Base-by-base conservation (phyloP, 2,797 vertebrate species). In the Darevskia mixta region DNA sequence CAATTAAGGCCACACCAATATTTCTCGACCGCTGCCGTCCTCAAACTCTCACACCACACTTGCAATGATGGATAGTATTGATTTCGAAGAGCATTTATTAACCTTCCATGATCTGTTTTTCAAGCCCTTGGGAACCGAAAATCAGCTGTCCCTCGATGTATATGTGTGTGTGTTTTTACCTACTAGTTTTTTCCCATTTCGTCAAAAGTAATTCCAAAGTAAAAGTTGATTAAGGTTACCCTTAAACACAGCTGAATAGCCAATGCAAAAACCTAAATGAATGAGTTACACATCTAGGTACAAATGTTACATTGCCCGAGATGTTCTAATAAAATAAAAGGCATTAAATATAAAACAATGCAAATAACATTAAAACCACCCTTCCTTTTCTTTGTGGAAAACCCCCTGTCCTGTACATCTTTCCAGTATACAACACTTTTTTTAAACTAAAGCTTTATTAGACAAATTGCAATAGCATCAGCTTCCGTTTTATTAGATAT, bases 381-480 rank as follows among this genome's bases (percentile, higher is more conserved):
- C 95, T 95, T 97, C 97, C 98, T 97, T 97, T 98, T 97, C 97
- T 95, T 96, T 93, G 92, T 86, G 97, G 98, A 97, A 97, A 98
- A 97, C 96, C 97, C 96, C 97, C 96, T 98, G 98, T 96, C 95
- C 97, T 98, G 96, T 96, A 97, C 95, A 96, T 95, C 95, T 92
- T 92, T 96, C 91, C 91, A 95, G 97, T 97, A 98, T 98, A 98
- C 98, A 98, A 98, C 97, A 98, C 97, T 97, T 98, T 98, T 98
- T 96, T 96, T 29, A 4, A 41, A 98, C 97, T 98, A 98, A 97
- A 98, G 98, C 98, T 98, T 97, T 97, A 97, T 98, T 98, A 97
- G 98, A 98, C 97, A 97, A 98, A 98, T 98, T 96, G 98, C 97
- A 98, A 96, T 98, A 98, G 98, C 98, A 97, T 97, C 94, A 88